Evolutionary conservation across 2,113 vertebrate species (phyloP), one percentile per base, ranked within the genome.

Genomic region (Lagopus leucura): DNA sequence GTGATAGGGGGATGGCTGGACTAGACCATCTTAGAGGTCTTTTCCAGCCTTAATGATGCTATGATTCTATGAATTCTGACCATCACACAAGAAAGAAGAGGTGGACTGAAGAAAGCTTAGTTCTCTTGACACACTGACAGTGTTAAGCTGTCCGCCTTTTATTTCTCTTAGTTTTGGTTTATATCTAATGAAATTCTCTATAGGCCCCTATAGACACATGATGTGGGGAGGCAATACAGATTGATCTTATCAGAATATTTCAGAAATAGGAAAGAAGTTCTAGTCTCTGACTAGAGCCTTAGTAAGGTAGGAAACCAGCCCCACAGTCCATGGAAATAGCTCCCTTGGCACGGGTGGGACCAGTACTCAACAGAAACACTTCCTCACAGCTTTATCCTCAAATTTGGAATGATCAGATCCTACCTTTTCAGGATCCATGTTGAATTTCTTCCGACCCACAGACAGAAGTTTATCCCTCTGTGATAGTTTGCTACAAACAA

Each of bases 361-460:
- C 7, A 40, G 54, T 13, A 86, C 47, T n/a, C 48, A 86, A 43
- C 15, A 77, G n/a, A 66, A 67, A 14, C 12, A 89, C 54, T 88
- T 83, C 38, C 38, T 81, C 48, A 3, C 13, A 85, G 8, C 22
- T 79, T 74, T 47, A 16, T 78, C 45, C 38, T 69, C 50, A 13
- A 1, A 58, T 17, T 45, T 25, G 4, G n/a, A 70, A 81, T 19
- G 2, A 19, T 11, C 13, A 63, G 73, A 9, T 25, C 96, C 89
- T 91, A 99, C 99, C 98, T 99, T 99, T 90, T 96, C 94, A 36
- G 99, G 99, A 80, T 99, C 98, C 98, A 99, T 98, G 96, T 99
- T 99, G 97, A 99, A 99, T 91, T 99, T 99, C 95, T 99, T 99
- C 84, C 98, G 97, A 24, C 99, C 99, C 4, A 95, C 91, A 11